A percentile compares a stretch with the other conserved stretches of the same genome.
Conservation (phyloP, 2,888 invertebrate genomes). For the Sminthurinus aureus region DNA sequence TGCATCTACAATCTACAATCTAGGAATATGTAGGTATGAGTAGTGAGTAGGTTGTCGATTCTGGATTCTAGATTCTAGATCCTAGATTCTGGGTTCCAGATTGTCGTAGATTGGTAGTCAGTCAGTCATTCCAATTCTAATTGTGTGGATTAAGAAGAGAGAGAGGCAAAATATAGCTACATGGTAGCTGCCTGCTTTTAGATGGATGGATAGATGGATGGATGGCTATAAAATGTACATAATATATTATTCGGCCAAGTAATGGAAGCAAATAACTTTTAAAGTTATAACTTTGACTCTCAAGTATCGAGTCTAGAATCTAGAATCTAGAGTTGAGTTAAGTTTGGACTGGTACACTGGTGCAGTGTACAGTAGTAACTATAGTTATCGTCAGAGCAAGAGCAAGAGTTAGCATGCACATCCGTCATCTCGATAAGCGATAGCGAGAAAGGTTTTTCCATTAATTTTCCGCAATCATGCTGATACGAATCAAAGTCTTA, state of each 20-base stretch:
- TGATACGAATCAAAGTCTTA: conserved; percentile 57
- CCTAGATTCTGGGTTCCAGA: too few species aligned
- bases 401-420: conserved; percentile 36
- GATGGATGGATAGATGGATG: neutral
- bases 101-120: neutral
- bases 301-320: neutral
- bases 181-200: too few species aligned
- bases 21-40: neutral
- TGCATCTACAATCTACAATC: neutral
- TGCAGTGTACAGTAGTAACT: too few species aligned
- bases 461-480: conserved; percentile 59
- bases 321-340: neutral
- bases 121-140: neutral
- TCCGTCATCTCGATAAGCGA: conserved; percentile 56
- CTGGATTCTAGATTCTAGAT: too few species aligned
- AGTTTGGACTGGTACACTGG: too few species aligned
- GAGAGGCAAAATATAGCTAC: neutral
- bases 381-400: too few species aligned
- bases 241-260: neutral
- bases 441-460: conserved; percentile 54
- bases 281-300: neutral
- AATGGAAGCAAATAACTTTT: neutral
- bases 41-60: neutral
- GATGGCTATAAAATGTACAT: neutral
- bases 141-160: neutral